A percentile compares a stretch with the other conserved stretches of the same genome.
Evolutionary conservation across 2,113 vertebrate species (phyloP).

Genomic region (Dunckerocampus dactyliophorus): DNA sequence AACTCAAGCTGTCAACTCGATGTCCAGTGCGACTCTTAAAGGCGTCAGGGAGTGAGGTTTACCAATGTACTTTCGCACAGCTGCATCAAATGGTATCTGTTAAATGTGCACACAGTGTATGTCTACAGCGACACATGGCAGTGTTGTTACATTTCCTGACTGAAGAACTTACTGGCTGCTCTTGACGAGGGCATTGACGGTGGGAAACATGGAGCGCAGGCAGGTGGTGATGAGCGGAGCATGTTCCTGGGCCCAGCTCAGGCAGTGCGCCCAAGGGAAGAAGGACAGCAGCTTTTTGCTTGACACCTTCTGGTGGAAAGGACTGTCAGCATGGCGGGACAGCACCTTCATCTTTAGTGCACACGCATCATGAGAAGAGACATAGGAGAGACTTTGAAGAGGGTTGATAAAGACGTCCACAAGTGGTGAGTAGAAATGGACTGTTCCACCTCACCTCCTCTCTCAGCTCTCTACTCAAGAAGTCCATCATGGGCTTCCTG

Average conservation of each 20-base stretch:
- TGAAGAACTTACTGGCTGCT: slow-evolving; percentile 50
- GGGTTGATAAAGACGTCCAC: too few species aligned
- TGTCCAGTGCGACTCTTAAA: too few species aligned
- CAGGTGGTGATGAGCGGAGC: slow-evolving; percentile 59
- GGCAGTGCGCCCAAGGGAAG: slow-evolving; percentile 58
- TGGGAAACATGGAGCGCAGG: slow-evolving; percentile 57
- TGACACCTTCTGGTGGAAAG: slow-evolving; percentile 62
- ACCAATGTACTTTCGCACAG: too few species aligned
- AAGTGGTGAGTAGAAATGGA: not conserved
- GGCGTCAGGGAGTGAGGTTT: too few species aligned
- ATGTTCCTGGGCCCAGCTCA: slow-evolving; percentile 57
- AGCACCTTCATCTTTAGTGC: slow-evolving; percentile 54
- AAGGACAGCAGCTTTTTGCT: slow-evolving; percentile 49
- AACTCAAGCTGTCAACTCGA: too few species aligned
- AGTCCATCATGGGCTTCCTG: slow-evolving; percentile 64
- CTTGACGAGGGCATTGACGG: slow-evolving; percentile 42
- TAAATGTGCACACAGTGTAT: too few species aligned
- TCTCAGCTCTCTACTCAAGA: slow-evolving; percentile 55
- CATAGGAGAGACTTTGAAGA: not conserved
- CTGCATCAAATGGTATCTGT: too few species aligned
- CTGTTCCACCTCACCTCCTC: slow-evolving; percentile 46
- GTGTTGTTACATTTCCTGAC: not conserved
- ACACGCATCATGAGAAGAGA: not conserved
- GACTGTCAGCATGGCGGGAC: slow-evolving; percentile 41
- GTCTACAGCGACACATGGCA: too few species aligned